Base-by-base conservation (phyloP, 2,113 vertebrate species). In the Amphiprion percula region DNA sequence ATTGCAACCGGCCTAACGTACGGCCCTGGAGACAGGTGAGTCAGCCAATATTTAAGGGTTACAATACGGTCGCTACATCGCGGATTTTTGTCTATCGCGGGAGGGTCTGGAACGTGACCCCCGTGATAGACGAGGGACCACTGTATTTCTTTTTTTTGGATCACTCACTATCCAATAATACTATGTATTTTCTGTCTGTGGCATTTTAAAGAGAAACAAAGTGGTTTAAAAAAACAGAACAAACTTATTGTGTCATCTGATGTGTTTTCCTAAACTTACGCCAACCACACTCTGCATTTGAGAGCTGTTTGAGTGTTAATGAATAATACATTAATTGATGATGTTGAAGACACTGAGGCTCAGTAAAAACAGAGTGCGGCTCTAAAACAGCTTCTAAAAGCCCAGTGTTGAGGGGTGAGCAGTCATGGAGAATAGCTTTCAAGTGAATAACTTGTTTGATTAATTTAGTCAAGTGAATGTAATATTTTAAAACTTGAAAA, bases 291-390 rank as follows among this genome's bases (percentile, higher is more conserved):
- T 68, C 21, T 77, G 23, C 55, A 59, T 76, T 23, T 16, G 41
- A 74, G 67, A 70, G 73, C 55, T 23, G 44, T 82, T 73, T 69
- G 30, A 53, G 52, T 62, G 44, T 70, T 82, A 66, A 82, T 83
- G 77, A 85, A 76, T 80, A 77, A 74, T 72, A 75, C 62, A 71
- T 73, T 75, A 17, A 63, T 49, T 46, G 47, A 71, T 24, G 37
- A 24, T 44, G 41, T 28, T 44, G 21, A 63, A 68, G 23, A 24
- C 33, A 53, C 61, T 39, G 19, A 37, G 59, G 15, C 44, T 81
- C 53, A 65, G 56, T 80, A 28, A 80, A 69, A 78, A 56, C 5
- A 79, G 62, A 62, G 30, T 77, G 53, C 14, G 19, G 53, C 28
- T 63, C 46, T 50, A 60, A 74, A 77, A 44, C 19, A 50, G 56